Evolutionary conservation across 2,113 vertebrate species (phyloP), one percentile per base, ranked within the genome.

Genomic region (Caranx melampygus): DNA sequence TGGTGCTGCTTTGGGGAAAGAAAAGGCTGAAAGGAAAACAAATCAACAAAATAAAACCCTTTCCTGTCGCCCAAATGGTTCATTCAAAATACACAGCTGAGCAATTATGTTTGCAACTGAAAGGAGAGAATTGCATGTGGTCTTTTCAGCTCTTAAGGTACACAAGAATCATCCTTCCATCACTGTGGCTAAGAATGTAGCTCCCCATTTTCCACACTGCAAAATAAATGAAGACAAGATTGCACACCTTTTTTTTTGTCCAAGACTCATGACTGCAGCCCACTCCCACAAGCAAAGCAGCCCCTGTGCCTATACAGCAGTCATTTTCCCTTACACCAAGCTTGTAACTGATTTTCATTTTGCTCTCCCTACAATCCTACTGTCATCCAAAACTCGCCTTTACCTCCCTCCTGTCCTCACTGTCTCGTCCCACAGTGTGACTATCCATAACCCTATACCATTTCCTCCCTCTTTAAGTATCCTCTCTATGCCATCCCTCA

Each of bases 151-250:
- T 69, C 60, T 31, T 69, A 59, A 64, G 47, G 26, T 65, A 67
- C 62, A 66, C 51, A 75, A 74, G 78, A 60, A 49, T 76, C 67
- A 64, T 72, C 13, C 11, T 13, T 14, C 66, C n/a, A 59, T 64
- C 47, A 52, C 33, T 68, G 58, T 78, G 66, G 40, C 58, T 51
- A 83, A 85, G 78, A 91, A 81, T 66, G 55, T 49, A 83, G 87
- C 81, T 81, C 74, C 76, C 80, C 75, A 86, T 91, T 92, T 91
- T 77, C 67, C 60, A 63, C 13, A 12, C 76, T 80, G 71, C 72
- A 33, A 62, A 91, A 93, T 93, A 91, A 87, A 93, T 92, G 86
- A 81, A 88, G 78, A 88, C 84, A 93, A 93, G 92, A 93, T 91
- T 92, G 87, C 82, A 82, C 86, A 90, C 83, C 80, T 90, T 88